phyloP scores from a whole-genome alignment of 2,888 invertebrate genomes.

The Parnassius mnemosyne region DNA sequence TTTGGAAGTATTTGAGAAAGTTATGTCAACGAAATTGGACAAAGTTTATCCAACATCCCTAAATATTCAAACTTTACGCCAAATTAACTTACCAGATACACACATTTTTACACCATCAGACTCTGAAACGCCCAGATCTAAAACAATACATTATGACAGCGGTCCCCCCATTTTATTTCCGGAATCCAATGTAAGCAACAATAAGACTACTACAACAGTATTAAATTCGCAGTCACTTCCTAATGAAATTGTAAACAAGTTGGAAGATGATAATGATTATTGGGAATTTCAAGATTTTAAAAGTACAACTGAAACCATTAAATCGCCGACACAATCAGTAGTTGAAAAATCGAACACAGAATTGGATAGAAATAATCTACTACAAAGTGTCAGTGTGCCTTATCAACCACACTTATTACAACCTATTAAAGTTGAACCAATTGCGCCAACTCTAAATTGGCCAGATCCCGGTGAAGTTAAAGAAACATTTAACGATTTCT shows the following conservation, averaged over 20 bases:
- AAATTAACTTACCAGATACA: slow-evolving; percentile 74
- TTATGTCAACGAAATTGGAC: slow-evolving; percentile 51
- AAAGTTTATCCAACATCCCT: slow-evolving; percentile 65
- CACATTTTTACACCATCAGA: slow-evolving; percentile 77
- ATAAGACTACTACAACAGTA: slow-evolving; percentile 34
- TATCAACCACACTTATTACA: slow-evolving; percentile 62
- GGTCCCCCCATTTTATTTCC: slow-evolving; percentile 53
- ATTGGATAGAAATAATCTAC: not conserved
- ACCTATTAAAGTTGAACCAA: slow-evolving; percentile 67
- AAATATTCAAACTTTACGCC: slow-evolving; percentile 66
- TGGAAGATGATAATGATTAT: slow-evolving; percentile 55
- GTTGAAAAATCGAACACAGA: slow-evolving; percentile 3
- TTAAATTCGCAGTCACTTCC: slow-evolving; percentile 28
- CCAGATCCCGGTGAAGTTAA: slow-evolving; percentile 75
- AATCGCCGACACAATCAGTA: slow-evolving; percentile 23
- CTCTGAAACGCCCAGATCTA: slow-evolving; percentile 74
- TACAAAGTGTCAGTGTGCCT: slow-evolving; percentile 34
- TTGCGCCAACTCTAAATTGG: slow-evolving; percentile 73
- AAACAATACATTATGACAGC: slow-evolving; percentile 71
- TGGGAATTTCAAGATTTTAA: slow-evolving; percentile 74
- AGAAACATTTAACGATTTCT: slow-evolving; percentile 68
- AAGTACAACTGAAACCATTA: slow-evolving; percentile 36
- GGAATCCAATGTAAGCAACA: slow-evolving; percentile 39
- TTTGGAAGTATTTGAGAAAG: slow-evolving; percentile 58
- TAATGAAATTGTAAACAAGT: slow-evolving; percentile 32